Conservation (phyloP, 2,113 vertebrate species). For the Paraplagusia blochii region DNA sequence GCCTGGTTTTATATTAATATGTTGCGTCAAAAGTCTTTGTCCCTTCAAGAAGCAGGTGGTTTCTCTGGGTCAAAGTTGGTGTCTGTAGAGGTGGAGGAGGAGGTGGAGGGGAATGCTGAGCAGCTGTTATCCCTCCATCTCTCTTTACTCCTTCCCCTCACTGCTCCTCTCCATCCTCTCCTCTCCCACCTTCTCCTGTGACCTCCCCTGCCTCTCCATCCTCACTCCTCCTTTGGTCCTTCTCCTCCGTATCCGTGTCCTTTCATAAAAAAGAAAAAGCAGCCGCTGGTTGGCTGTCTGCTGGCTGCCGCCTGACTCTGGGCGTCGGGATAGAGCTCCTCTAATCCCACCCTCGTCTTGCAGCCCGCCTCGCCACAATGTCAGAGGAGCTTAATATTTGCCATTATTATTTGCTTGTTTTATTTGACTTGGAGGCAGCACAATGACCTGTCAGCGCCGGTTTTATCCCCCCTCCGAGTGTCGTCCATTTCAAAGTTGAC, state of each 20-base stretch:
- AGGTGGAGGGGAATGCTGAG: slow-evolving; percentile 32
- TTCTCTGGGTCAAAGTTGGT: slow-evolving; percentile 54
- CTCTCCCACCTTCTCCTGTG: slow-evolving; percentile 9
- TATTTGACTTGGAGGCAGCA: slow-evolving; percentile 76
- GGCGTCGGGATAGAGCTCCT: slow-evolving; percentile 65
- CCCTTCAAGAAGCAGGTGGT: slow-evolving; percentile 43
- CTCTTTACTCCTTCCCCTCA: not conserved
- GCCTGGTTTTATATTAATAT: not conserved
- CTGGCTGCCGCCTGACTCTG: slow-evolving; percentile 56
- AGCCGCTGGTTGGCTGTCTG: slow-evolving; percentile 51
- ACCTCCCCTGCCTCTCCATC: slow-evolving; percentile 8
- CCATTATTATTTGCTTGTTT: slow-evolving; percentile 83
- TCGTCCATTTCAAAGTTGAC: slow-evolving; percentile 78
- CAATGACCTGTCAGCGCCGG: slow-evolving; percentile 75
- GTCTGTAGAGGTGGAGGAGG: slow-evolving; percentile 26
- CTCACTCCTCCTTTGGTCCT: not conserved
- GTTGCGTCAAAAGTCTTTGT: not conserved
- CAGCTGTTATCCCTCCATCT: slow-evolving; percentile 41
- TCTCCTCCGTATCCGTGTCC: slow-evolving; percentile 26
- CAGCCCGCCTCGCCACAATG: slow-evolving; percentile 71
- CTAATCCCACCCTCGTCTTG: slow-evolving; percentile 75
- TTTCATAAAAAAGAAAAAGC: slow-evolving; percentile 53
- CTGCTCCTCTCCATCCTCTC: slow-evolving; percentile 7
- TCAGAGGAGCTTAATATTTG: slow-evolving; percentile 82
- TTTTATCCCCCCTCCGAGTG: slow-evolving; percentile 75